Percentiles rank a stretch among this genome's conserved stretches.
Evolutionary conservation across 2,797 vertebrate species (phyloP).

Genomic region (Morus bassanus): DNA sequence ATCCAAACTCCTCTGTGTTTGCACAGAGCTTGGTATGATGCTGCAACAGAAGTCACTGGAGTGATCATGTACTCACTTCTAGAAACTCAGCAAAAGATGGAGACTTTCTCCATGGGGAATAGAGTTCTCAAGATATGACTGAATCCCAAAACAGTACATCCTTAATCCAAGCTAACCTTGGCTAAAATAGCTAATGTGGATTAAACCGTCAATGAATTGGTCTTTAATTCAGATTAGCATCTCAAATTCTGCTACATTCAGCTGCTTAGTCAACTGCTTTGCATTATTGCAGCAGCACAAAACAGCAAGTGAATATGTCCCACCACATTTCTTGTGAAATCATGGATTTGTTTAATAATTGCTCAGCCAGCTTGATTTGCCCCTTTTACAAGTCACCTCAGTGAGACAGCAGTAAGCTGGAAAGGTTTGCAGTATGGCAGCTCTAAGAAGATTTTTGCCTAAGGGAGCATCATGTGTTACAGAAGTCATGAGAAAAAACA

Average conservation of each 20-base stretch:
- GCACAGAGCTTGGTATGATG: background rate
- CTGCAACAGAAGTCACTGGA: background rate
- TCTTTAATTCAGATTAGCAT: background rate
- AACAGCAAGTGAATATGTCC: background rate
- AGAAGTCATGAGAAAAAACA: background rate
- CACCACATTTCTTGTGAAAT: background rate
- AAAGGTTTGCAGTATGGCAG: background rate
- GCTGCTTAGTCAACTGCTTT: background rate
- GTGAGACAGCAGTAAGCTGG: background rate
- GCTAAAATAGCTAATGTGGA: background rate
- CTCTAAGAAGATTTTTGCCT: background rate
- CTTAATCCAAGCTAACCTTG: background rate
- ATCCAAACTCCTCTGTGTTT: background rate
- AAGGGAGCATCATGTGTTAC: background rate
- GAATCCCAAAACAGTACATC: background rate
- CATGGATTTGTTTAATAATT: background rate
- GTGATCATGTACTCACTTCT: background rate
- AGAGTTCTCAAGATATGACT: background rate
- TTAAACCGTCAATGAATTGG: background rate
- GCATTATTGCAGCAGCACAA: background rate
- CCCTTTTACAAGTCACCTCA: background rate
- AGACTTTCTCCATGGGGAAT: background rate
- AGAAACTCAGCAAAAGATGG: background rate
- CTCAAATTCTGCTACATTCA: background rate
- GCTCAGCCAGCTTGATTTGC: background rate